These are phyloP conservation scores for Apistogramma diplotaenia DNA, from an alignment of 2,113 vertebrate genomes.

Conservation along the genomic window DNA sequence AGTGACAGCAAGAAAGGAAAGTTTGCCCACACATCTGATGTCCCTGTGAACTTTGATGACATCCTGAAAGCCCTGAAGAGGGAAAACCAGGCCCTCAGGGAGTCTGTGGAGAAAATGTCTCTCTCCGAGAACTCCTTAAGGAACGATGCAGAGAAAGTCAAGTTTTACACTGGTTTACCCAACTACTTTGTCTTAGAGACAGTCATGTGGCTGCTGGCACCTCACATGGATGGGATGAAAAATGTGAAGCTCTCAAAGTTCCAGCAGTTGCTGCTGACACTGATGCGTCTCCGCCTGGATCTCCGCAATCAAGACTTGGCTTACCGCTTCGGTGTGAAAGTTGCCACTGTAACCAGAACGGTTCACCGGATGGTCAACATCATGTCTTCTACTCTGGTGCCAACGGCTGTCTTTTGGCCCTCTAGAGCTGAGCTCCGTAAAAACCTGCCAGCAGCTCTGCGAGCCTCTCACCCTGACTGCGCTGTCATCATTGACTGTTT, in stretches of 20 bases:
- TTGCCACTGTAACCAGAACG: conserved; percentile 67
- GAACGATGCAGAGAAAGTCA: conserved; percentile 76
- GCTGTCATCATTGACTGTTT: conserved; percentile 79
- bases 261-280: conserved; percentile 77
- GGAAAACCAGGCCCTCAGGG: conserved; percentile 74
- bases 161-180: conserved; percentile 78
- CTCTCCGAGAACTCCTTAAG: conserved; percentile 73
- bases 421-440: conserved; percentile 76
- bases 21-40: conserved; percentile 14
- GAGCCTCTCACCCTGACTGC: conserved; percentile 71
- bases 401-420: conserved; percentile 77
- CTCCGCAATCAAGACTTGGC: conserved; percentile 78
- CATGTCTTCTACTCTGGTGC: conserved; percentile 78
- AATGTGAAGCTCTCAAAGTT: conserved; percentile 74
- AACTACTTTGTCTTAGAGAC: conserved; percentile 80
- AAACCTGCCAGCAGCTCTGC: conserved; percentile 71
- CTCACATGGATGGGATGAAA: conserved; percentile 76
- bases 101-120: conserved; percentile 76
- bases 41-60: conserved; percentile 55
- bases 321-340: conserved; percentile 77
- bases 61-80: conserved; percentile 63
- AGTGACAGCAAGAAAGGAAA: conserved; percentile 59
- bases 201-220: conserved; percentile 77
- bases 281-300: conserved; percentile 78
- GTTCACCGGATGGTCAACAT: conserved; percentile 75